Conservation (phyloP, 2,113 vertebrate genomes). For the Aepyceros melampus region DNA sequence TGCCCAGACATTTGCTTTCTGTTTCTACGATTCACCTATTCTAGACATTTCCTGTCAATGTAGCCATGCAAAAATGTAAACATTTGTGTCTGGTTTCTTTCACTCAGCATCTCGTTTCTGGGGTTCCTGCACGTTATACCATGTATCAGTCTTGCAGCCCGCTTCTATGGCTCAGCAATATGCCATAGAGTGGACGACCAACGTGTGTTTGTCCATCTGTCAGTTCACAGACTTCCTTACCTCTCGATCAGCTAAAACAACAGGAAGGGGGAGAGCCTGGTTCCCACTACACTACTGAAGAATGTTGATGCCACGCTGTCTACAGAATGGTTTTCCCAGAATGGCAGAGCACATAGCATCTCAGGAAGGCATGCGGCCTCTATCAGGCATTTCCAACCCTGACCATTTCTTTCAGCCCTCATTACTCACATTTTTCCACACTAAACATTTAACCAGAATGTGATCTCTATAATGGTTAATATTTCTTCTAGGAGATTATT, state of each 20-base stretch:
- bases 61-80: rapidly evolving
- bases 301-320: background rate
- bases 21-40: background rate
- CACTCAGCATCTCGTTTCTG: background rate
- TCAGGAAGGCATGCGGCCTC: background rate
- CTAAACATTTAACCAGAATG: background rate
- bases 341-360: rapidly evolving
- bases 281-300: background rate
- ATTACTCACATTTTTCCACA: background rate
- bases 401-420: background rate
- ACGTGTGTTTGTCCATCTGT: background rate
- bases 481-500: background rate
- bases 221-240: background rate
- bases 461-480: background rate
- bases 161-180: background rate
- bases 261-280: background rate
- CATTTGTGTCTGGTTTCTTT: background rate
- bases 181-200: rapidly evolving
- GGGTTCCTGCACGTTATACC: rapidly evolving
- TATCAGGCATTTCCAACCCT: rapidly evolving
- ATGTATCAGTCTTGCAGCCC: rapidly evolving
- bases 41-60: background rate
- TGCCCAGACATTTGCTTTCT: background rate
- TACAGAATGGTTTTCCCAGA: background rate
- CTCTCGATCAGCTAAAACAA: background rate